phyloP scores from a whole-genome alignment of 2,888 invertebrate genomes.

The Chrysodeixis includens region DNA sequence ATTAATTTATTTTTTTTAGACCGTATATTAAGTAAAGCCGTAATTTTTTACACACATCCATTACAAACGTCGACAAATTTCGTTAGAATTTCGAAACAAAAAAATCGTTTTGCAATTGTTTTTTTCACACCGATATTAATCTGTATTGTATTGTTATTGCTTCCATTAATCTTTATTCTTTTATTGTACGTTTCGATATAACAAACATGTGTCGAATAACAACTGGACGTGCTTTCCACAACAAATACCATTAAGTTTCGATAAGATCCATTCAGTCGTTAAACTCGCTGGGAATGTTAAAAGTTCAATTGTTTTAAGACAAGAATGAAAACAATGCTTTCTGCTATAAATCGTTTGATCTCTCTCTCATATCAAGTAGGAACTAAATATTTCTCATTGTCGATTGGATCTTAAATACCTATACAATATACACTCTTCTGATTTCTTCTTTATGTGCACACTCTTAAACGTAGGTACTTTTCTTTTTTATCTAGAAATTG shows the following conservation, averaged over 20 bases:
- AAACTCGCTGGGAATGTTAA: slow-evolving; percentile 36
- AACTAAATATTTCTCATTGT: background rate
- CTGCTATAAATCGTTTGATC: background rate
- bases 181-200: slow-evolving; percentile 43
- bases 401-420: too few species aligned
- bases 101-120: slow-evolving; percentile 24
- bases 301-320: slow-evolving; percentile 7
- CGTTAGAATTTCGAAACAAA: slow-evolving; percentile 22
- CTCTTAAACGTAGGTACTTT: too few species aligned
- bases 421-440: too few species aligned
- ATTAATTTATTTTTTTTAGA: background rate
- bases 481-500: too few species aligned
- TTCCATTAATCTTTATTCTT: slow-evolving; percentile 50
- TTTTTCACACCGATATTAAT: slow-evolving; percentile 39
- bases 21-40: background rate
- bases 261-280: slow-evolving; percentile 26
- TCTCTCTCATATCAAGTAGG: background rate
- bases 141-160: slow-evolving; percentile 47
- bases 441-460: too few species aligned
- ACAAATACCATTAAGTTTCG: slow-evolving; percentile 21
- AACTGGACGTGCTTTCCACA: slow-evolving; percentile 47
- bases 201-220: slow-evolving; percentile 48
- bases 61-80: slow-evolving; percentile 11
- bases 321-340: slow-evolving; percentile 12
- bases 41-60: background rate